These are phyloP conservation scores for Synergus itoensis DNA, from an alignment of 2,888 invertebrate species.

Conservation along the genomic window DNA sequence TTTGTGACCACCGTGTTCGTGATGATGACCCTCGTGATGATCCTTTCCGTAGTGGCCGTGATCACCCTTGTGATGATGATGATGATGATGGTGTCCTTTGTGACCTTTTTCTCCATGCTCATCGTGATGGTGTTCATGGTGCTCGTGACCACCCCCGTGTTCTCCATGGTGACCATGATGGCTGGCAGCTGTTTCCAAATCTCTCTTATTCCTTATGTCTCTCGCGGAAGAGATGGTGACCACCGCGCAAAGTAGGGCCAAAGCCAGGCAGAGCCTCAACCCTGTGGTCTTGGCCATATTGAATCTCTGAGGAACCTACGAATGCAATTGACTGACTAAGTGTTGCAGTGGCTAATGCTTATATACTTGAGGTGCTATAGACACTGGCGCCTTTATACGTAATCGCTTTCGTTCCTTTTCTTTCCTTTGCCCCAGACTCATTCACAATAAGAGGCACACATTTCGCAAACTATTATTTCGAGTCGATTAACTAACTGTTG, in stretches of 20 bases:
- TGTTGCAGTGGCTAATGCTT: constrained; percentile 66
- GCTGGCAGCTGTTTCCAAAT: constrained; percentile 64
- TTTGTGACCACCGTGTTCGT: constrained; percentile 89
- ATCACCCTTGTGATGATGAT: constrained; percentile 81
- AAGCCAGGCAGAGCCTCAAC: constrained; percentile 63
- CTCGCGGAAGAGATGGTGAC: constrained; percentile 64
- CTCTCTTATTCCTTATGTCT: constrained; percentile 54
- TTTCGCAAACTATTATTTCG: constrained; percentile 68
- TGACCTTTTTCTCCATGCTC: constrained; percentile 80
- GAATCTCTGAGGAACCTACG: constrained; percentile 59
- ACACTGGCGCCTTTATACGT: constrained; percentile 64
- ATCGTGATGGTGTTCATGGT: constrained; percentile 79
- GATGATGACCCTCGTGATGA: constrained; percentile 87
- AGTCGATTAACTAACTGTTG: not conserved
- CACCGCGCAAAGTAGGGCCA: constrained; percentile 62
- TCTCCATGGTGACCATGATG: constrained; percentile 66
- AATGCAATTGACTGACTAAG: constrained; percentile 68
- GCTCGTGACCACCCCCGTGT: constrained; percentile 76
- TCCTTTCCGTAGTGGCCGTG: constrained; percentile 89
- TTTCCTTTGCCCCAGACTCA: constrained; percentile 53
- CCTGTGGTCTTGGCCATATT: constrained; percentile 62
- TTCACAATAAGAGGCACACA: constrained; percentile 59
- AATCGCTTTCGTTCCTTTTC: constrained; percentile 72
- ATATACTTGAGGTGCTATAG: constrained; percentile 67
- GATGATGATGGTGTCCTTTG: constrained; percentile 77